Conservation (phyloP, 2,888 invertebrate genomes). For the Stenodera caucasica region DNA sequence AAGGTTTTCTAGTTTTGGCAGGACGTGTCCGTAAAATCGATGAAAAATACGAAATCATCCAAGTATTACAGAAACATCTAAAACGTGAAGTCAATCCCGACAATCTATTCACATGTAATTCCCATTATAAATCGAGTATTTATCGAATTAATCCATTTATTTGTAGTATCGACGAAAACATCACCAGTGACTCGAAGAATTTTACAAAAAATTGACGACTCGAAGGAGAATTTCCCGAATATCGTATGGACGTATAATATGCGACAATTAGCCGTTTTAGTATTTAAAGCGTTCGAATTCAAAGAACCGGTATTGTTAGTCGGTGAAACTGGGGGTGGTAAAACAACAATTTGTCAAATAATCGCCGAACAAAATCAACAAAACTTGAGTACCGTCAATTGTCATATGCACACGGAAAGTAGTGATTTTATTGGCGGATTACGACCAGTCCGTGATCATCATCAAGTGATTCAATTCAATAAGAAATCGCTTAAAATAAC, state of each 20-base stretch:
- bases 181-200: constrained; percentile 77
- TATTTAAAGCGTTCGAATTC: constrained; percentile 84
- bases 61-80: constrained; percentile 77
- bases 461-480: constrained; percentile 31
- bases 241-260: constrained; percentile 96
- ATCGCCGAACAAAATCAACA: constrained; percentile 71
- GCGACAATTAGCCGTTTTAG: constrained; percentile 76
- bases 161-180: constrained; percentile 61
- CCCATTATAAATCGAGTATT: neutral
- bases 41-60: constrained; percentile 79
- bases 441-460: constrained; percentile 76
- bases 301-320: constrained; percentile 94
- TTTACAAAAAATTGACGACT: constrained; percentile 64
- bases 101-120: constrained; percentile 68
- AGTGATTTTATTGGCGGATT: constrained; percentile 96
- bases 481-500: neutral
- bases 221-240: constrained; percentile 67
- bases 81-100: constrained; percentile 72
- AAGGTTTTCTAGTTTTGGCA: constrained; percentile 92
- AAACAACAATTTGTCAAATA: constrained; percentile 94
- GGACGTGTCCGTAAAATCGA: constrained; percentile 85
- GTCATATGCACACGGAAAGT: constrained; percentile 98
- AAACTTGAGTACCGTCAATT: constrained; percentile 82
- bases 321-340: constrained; percentile 97
- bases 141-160: neutral